phyloP scores from a whole-genome alignment of 35 echinoderm and acorn worm species.

The Holothuria glaberrima region DNA sequence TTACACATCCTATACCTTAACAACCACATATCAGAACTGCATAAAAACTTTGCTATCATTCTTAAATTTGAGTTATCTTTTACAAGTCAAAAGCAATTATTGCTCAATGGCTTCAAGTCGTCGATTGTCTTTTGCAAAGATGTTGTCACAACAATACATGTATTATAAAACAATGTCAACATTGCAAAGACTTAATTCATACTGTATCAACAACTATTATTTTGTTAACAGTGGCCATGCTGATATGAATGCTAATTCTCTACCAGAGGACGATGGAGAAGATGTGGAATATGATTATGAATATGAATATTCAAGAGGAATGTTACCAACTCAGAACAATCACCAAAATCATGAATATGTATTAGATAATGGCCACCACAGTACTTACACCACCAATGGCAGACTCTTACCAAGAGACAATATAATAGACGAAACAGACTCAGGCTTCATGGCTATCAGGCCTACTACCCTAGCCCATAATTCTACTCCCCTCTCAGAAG shows the following conservation, averaged over 20 bases:
- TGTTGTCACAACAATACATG: no score
- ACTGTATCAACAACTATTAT: no score
- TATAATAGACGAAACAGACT: neutral
- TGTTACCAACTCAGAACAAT: neutral
- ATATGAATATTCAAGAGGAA: constrained; percentile 36
- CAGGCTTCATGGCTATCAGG: neutral
- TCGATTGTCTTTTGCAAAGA: no score
- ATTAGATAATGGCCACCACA: neutral
- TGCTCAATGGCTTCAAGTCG: no score
- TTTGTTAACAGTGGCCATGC: neutral
- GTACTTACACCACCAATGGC: neutral
- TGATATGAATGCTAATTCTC: neutral
- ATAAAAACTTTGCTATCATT: no score
- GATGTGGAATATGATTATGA: constrained; percentile 31
- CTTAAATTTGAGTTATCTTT: no score
- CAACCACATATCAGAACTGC: no score
- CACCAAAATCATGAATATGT: neutral
- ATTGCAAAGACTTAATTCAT: no score
- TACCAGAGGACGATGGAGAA: constrained; percentile 24
- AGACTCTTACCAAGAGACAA: neutral
- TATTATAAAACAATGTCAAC: no score
- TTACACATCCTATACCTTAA: no score
- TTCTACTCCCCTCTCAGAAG: constrained; percentile 28
- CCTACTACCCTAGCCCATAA: neutral
- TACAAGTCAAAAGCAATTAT: no score